phyloP scores from a whole-genome alignment of 2,113 vertebrate genomes.

The Gallinago jamesoni region DNA sequence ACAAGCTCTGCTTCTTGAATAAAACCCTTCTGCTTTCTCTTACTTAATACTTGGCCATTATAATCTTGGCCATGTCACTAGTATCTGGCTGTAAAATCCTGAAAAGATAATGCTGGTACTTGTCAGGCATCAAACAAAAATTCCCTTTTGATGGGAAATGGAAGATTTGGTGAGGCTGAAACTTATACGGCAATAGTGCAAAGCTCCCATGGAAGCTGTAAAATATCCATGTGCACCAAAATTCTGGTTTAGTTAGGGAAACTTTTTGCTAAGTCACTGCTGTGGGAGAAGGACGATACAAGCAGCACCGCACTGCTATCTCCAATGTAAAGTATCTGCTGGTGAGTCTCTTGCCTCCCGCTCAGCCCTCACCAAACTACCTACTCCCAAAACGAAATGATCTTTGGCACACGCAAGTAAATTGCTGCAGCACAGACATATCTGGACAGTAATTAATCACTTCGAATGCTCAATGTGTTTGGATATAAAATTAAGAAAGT shows the following conservation, averaged over 20 bases:
- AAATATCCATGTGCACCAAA: background rate
- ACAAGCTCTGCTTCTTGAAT: background rate
- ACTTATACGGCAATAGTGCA: background rate
- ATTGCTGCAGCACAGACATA: constrained; percentile 67
- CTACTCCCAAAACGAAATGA: constrained; percentile 3
- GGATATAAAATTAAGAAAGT: constrained; percentile 83
- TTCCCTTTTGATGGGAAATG: background rate
- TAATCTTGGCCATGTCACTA: background rate
- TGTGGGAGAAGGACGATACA: background rate
- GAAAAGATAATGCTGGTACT: background rate
- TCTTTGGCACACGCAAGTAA: constrained; percentile 23
- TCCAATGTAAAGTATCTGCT: background rate
- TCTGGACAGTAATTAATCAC: constrained; percentile 82
- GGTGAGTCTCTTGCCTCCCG: background rate
- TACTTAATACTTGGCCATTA: background rate
- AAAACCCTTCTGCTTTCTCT: background rate
- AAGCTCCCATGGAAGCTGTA: background rate
- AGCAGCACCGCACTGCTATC: background rate
- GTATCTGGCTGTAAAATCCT: background rate
- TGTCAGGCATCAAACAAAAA: background rate
- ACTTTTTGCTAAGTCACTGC: background rate
- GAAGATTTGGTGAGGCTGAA: background rate
- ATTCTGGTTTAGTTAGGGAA: background rate
- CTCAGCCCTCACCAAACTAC: constrained; percentile 1
- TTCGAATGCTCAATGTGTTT: constrained; percentile 76